phyloP scores from a whole-genome alignment of 2,888 invertebrate species.

The Xanthostigma xanthostigma region DNA sequence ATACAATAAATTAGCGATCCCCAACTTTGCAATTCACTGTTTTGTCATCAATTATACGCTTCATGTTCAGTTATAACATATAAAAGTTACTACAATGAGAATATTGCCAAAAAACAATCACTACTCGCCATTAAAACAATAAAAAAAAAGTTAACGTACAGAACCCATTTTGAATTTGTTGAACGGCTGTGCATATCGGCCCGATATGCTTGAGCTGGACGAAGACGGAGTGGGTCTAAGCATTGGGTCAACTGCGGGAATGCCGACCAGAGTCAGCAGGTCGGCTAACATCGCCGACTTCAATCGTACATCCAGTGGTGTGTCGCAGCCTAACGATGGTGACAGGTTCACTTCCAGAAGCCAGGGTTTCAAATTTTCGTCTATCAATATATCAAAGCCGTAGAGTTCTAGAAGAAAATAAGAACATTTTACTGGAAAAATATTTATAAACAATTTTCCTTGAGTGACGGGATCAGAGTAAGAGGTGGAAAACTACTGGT shows the following conservation, averaged over 20 bases:
- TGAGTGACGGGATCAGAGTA: background rate
- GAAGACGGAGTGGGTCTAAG: constrained; percentile 29
- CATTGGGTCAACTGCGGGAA: constrained; percentile 61
- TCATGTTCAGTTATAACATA: too few relatives aligned
- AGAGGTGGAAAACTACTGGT: background rate
- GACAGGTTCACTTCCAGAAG: constrained; percentile 88
- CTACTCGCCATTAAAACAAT: too few relatives aligned
- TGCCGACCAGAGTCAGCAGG: constrained; percentile 78
- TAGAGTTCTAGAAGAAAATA: constrained; percentile 53
- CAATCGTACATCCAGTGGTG: constrained; percentile 81
- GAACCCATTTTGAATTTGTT: too few relatives aligned
- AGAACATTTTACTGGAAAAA: background rate
- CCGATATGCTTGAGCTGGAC: constrained; percentile 5
- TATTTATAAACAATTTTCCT: background rate
- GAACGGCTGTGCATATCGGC: too few relatives aligned
- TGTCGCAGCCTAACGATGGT: constrained; percentile 82
- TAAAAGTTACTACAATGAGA: too few relatives aligned
- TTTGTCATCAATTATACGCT: too few relatives aligned
- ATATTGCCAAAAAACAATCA: too few relatives aligned
- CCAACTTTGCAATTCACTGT: too few relatives aligned
- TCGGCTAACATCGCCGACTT: constrained; percentile 86
- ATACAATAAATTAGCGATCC: too few relatives aligned
- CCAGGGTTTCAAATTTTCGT: constrained; percentile 88
- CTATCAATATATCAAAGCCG: constrained; percentile 89
- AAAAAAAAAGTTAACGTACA: too few relatives aligned